A percentile compares a stretch with the other conserved stretches of the same genome.
Evolutionary conservation across 37 sponge, comb jelly and placozoan species (phyloP).

Genomic region (Oscarella lobularis): DNA sequence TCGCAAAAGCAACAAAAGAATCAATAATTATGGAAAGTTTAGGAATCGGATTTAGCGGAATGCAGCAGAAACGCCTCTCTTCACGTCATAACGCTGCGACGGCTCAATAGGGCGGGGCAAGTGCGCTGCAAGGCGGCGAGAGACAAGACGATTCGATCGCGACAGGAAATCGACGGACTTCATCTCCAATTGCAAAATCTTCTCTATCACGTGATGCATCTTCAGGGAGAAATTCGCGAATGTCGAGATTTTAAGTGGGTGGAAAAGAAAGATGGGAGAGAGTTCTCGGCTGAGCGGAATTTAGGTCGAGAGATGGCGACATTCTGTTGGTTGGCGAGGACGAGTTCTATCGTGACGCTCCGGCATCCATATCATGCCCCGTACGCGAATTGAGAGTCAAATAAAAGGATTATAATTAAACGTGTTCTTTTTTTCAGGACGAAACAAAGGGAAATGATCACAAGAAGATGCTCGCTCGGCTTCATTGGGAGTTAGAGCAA

Average conservation of each 20-base stretch:
- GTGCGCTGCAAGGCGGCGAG: neutral
- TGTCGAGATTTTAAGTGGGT: constrained; percentile 73
- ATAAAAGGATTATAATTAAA: neutral
- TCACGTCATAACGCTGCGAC: neutral
- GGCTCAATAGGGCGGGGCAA: neutral
- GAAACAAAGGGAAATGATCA: constrained; percentile 39
- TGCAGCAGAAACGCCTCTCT: neutral
- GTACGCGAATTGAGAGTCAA: constrained; percentile 14
- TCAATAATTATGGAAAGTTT: too few relatives aligned
- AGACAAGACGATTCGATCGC: neutral
- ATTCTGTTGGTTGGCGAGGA: constrained; percentile 57
- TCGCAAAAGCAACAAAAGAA: too few relatives aligned
- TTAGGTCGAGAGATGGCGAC: constrained; percentile 64
- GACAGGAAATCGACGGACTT: constrained; percentile 42
- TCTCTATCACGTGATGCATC: constrained; percentile 56
- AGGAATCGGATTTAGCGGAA: neutral
- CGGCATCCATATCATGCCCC: constrained; percentile 22
- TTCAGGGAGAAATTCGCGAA: constrained; percentile 52
- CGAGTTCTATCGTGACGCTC: constrained; percentile 41
- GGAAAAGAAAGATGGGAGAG: neutral
- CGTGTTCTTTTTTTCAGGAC: constrained; percentile 22
- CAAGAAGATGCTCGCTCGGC: constrained; percentile 52
- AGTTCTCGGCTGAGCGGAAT: too few relatives aligned
- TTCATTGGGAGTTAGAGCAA: constrained; percentile 74
- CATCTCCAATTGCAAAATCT: constrained; percentile 80